Evolutionary conservation across 2,113 vertebrate genomes (phyloP).

Genomic region (Lepus americanus): DNA sequence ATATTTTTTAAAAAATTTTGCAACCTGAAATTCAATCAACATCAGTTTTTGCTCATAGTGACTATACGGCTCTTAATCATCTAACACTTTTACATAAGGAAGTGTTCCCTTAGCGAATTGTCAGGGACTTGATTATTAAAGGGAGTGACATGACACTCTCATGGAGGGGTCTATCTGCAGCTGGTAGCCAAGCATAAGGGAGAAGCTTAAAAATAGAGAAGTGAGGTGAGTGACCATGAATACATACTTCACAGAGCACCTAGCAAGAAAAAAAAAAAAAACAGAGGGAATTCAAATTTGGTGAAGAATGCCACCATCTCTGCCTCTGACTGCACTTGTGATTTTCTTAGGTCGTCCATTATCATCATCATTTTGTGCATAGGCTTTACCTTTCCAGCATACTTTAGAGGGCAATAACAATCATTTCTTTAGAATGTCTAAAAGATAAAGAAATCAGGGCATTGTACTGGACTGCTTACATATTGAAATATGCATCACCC

Average conservation of each 20-base stretch:
- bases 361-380: neutral
- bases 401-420: neutral
- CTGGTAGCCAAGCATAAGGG: neutral
- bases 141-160: neutral
- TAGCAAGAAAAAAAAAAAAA: neutral
- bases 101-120: neutral
- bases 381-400: neutral
- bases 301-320: neutral
- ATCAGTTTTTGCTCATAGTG: neutral
- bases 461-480: slow-evolving; percentile 15
- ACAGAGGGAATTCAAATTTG: neutral
- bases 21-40: neutral
- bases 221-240: neutral
- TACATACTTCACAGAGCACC: neutral
- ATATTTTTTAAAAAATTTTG: neutral
- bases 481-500: fast-evolving
- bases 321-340: neutral
- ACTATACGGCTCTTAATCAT: neutral
- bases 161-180: too few relatives aligned
- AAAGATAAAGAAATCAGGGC: slow-evolving; percentile 46
- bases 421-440: slow-evolving; percentile 59
- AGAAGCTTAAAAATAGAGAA: neutral
- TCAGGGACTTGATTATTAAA: neutral
- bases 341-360: neutral
- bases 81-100: neutral